Conservation (phyloP, 2,888 invertebrate genomes). For the Plutella xylostella region DNA sequence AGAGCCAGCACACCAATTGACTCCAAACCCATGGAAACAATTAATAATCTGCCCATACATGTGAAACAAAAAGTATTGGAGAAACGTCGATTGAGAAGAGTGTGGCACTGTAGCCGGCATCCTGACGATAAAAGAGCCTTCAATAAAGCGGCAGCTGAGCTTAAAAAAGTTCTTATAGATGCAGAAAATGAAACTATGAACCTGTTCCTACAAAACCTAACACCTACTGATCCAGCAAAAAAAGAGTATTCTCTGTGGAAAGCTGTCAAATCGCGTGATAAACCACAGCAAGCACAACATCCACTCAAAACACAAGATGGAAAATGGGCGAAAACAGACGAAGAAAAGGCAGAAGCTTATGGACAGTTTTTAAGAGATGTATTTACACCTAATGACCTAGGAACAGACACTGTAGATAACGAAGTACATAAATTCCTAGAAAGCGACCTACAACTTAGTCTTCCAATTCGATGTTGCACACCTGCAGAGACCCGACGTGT, state of each 20-base stretch:
- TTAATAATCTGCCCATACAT: background rate
- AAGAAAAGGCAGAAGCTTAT: constrained; percentile 1
- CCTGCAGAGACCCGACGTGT: constrained; percentile 1
- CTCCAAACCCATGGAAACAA: background rate
- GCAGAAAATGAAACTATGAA: constrained; percentile 3
- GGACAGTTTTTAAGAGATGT: background rate
- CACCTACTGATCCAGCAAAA: background rate
- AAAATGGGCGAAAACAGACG: constrained; percentile 2
- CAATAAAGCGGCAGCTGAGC: background rate
- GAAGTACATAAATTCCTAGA: background rate
- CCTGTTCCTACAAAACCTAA: constrained; percentile 6
- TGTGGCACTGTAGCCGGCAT: constrained; percentile 2
- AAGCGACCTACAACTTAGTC: constrained; percentile 4
- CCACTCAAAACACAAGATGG: constrained; percentile 6
- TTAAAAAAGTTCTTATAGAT: background rate
- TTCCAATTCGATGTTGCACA: background rate
- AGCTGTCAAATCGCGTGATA: constrained; percentile 15
- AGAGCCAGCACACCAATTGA: background rate
- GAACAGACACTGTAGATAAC: background rate
- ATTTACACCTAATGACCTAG: background rate
- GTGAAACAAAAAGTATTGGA: background rate
- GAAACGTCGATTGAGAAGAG: background rate
- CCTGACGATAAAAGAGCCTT: background rate
- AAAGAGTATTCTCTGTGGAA: constrained; percentile 19
- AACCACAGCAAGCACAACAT: constrained; percentile 6